A percentile compares a stretch with the other conserved stretches of the same genome.
Evolutionary conservation across 2,888 invertebrate species (phyloP).

Genomic region (Cepaea hortensis): DNA sequence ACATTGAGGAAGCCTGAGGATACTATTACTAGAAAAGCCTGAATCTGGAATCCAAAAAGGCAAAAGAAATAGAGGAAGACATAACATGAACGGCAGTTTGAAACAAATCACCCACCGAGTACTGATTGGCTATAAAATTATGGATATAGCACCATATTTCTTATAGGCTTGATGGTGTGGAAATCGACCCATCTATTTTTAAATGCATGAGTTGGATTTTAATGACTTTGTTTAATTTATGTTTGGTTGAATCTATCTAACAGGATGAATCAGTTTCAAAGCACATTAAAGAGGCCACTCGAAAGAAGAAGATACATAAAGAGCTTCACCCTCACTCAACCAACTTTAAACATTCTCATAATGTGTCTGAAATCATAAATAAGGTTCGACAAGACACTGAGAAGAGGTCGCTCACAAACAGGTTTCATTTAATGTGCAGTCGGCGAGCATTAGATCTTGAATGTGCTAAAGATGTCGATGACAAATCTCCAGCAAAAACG

Average conservation of each 20-base stretch:
- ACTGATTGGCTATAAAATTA: too few relatives aligned
- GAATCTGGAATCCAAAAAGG: too few relatives aligned
- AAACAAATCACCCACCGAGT: too few relatives aligned
- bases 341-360: slow-evolving; percentile 26
- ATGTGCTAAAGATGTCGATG: not conserved
- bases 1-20: too few relatives aligned
- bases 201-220: too few relatives aligned
- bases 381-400: slow-evolving; percentile 59
- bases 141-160: too few relatives aligned
- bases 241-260: slow-evolving; percentile 3
- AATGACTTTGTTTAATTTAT: not conserved
- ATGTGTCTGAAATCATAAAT: not conserved
- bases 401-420: slow-evolving; percentile 56
- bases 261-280: slow-evolving; percentile 62
- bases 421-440: slow-evolving; percentile 62
- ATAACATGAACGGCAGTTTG: too few relatives aligned
- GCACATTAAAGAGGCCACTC: slow-evolving; percentile 68
- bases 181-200: too few relatives aligned
- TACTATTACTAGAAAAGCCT: too few relatives aligned
- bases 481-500: not conserved
- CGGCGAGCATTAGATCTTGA: slow-evolving; percentile 57
- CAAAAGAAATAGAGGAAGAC: too few relatives aligned
- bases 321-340: slow-evolving; percentile 26
- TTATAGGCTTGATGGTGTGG: too few relatives aligned
- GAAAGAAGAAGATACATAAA: slow-evolving; percentile 55